phyloP scores from a whole-genome alignment of 2,797 vertebrate genomes.

The Liasis olivaceus region DNA sequence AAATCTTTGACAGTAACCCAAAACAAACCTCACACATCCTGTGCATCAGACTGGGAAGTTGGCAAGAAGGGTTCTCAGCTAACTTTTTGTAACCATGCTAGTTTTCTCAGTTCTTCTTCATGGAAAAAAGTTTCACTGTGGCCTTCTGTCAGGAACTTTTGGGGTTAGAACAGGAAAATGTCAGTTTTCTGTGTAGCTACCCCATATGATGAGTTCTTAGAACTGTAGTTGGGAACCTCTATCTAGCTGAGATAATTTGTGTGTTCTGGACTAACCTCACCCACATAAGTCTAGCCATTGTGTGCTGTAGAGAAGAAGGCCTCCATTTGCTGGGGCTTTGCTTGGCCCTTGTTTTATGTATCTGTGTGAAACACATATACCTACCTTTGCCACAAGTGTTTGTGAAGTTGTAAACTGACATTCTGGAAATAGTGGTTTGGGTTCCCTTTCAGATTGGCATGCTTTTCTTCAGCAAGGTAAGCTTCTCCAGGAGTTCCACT shows the following conservation, averaged over 20 bases:
- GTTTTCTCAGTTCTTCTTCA: background rate
- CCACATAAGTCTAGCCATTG: background rate
- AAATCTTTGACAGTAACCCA: background rate
- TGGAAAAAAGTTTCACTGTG: background rate
- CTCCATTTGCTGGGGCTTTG: background rate
- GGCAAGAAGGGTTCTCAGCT: background rate
- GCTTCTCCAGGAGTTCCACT: constrained; percentile 22
- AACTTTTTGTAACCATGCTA: background rate
- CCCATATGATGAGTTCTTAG: background rate
- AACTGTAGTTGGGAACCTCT: background rate
- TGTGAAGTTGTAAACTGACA: constrained; percentile 66
- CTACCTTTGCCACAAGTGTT: background rate
- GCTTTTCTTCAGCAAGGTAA: background rate
- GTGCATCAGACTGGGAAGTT: background rate
- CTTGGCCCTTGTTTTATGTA: background rate
- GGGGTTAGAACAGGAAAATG: too few species aligned
- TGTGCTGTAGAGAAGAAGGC: background rate
- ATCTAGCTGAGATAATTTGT: background rate
- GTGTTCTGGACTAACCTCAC: background rate
- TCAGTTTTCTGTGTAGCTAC: too few species aligned
- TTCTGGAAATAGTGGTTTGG: constrained; percentile 63
- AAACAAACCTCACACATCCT: background rate
- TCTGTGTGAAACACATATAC: background rate
- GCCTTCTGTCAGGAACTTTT: background rate
- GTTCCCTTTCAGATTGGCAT: constrained; percentile 52